phyloP scores from a whole-genome alignment of 2,113 vertebrate genomes.

The Pollachius pollachius region DNA sequence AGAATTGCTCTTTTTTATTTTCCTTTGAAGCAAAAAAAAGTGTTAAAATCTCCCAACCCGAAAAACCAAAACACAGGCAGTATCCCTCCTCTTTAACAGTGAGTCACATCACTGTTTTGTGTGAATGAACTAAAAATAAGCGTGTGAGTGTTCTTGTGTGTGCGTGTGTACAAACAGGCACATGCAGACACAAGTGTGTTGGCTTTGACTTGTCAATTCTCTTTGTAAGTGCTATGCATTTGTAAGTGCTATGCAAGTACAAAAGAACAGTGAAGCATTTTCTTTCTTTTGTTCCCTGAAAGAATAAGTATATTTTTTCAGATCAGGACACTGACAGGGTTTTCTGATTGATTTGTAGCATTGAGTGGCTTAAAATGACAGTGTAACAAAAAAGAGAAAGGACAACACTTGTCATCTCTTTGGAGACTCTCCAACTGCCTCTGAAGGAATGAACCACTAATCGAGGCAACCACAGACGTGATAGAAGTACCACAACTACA shows the following conservation, averaged over 20 bases:
- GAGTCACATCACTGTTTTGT: conserved; percentile 61
- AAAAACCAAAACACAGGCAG: conserved; percentile 70
- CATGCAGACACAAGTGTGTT: too few species aligned
- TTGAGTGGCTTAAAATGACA: conserved; percentile 22
- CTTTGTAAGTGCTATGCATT: conserved; percentile 82
- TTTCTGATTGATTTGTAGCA: conserved; percentile 58
- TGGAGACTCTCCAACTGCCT: conserved; percentile 36
- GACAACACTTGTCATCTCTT: conserved; percentile 14
- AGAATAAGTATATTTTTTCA: conserved; percentile 75
- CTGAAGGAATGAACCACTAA: conserved; percentile 33
- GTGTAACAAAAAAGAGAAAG: conserved; percentile 2
- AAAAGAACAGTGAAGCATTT: conserved; percentile 70
- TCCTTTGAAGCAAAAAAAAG: conserved; percentile 58
- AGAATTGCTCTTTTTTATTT: conserved; percentile 29
- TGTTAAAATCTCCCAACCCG: conserved; percentile 66
- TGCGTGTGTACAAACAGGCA: conserved; percentile 23
- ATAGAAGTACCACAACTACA: conserved; percentile 20
- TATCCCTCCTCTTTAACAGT: conserved; percentile 68
- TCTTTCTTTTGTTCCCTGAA: conserved; percentile 67
- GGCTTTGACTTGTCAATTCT: conserved; percentile 59
- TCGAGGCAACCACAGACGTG: conserved; percentile 28
- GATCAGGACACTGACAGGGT: conserved; percentile 66
- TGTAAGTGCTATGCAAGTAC: conserved; percentile 83
- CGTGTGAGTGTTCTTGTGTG: conserved; percentile 9
- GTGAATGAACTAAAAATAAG: conserved; percentile 53